phyloP scores from a whole-genome alignment of 2,113 vertebrate species.

The Hippolais icterina region DNA sequence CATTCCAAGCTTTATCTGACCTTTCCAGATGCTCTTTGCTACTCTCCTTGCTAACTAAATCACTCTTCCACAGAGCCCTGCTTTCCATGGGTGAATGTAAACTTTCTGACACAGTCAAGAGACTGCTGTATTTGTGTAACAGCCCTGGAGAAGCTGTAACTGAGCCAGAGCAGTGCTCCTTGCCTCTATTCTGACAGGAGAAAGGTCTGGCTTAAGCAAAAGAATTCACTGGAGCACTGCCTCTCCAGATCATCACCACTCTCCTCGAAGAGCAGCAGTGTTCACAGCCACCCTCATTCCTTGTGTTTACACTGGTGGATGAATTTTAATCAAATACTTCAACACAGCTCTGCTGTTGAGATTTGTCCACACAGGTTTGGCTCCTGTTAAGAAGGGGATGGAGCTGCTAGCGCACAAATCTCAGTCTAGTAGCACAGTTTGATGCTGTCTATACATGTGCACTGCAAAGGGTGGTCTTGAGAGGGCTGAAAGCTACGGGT shows the following conservation, averaged over 20 bases:
- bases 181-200: neutral
- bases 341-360: neutral
- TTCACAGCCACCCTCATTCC: neutral
- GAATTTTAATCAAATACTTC: slow-evolving; percentile 17
- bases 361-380: neutral
- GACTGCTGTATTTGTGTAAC: neutral
- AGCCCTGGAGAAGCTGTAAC: neutral
- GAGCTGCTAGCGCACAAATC: neutral
- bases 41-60: slow-evolving; percentile 28
- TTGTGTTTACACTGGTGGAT: neutral
- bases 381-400: neutral
- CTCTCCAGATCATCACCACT: neutral
- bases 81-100: neutral
- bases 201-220: neutral
- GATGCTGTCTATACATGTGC: neutral
- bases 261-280: neutral
- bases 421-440: neutral
- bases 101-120: neutral
- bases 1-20: slow-evolving; percentile 56
- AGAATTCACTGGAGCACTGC: neutral
- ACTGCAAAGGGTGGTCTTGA: neutral
- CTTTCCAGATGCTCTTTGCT: slow-evolving; percentile 38
- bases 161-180: neutral
- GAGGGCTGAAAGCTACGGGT: neutral
- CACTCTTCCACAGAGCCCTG: neutral